These are phyloP conservation scores for Protobothrops mucrosquamatus DNA, from an alignment of 2,113 vertebrate genomes.

Conservation along the genomic window DNA sequence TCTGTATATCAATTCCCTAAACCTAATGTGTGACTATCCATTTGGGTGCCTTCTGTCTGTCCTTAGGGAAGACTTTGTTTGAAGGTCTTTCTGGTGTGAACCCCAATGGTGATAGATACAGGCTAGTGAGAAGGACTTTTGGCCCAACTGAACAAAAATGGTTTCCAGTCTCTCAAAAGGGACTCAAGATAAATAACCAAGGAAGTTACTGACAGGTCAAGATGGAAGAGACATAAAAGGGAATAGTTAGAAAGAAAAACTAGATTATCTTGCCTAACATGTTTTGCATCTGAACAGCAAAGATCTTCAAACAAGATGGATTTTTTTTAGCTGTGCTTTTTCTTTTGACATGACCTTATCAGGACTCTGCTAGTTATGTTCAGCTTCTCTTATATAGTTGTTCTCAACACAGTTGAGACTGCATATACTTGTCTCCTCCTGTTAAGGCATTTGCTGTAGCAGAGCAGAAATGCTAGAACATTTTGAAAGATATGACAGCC, in stretches of 20 bases:
- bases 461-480: constrained; percentile 50
- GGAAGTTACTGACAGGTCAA: constrained; percentile 4
- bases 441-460: constrained; percentile 52
- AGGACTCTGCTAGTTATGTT: constrained; percentile 49
- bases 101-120: background rate
- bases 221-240: constrained; percentile 9
- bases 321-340: constrained; percentile 23
- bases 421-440: constrained; percentile 62
- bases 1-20: background rate
- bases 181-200: constrained; percentile 8
- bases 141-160: background rate
- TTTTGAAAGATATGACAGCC: constrained; percentile 63
- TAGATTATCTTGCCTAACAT: constrained; percentile 36
- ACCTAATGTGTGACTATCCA: background rate
- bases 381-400: constrained; percentile 49
- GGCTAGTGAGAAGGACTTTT: background rate
- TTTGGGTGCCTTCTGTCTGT: background rate
- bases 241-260: background rate
- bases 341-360: constrained; percentile 58
- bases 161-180: background rate
- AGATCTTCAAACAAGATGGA: constrained; percentile 15
- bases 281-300: constrained; percentile 47
- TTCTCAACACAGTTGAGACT: constrained; percentile 57
- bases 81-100: background rate
- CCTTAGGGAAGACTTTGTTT: background rate